Evolutionary conservation across 2,888 invertebrate genomes (phyloP), one percentile per base, ranked within the genome.

Genomic region (Anthrax anthrax): DNA sequence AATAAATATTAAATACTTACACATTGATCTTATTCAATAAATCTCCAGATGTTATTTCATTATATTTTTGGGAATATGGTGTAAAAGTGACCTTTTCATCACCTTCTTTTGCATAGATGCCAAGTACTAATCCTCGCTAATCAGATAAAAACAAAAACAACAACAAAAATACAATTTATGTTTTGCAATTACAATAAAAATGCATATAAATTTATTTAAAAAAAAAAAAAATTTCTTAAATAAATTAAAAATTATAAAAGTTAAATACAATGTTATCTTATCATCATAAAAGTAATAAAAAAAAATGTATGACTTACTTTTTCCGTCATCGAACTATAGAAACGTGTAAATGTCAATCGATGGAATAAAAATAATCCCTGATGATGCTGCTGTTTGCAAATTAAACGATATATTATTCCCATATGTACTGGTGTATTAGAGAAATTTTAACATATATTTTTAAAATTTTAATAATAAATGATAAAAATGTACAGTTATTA

Each of bases 71-170:
- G 14, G 51, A 51, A 18, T 40, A 47, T 37, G 50, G 34, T 16
- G 53, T 53, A 6, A 53, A 39, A 42, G 44, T 43, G 29, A 41
- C 23, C 17, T 45, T 27, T 6, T 50, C 47, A 13, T 40, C 44
- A 19, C 42, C 46, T 39, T 50, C 47, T 18, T 23, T 41, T 6
- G 41, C 42, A 37, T 52, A 51, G 41, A 52, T 50, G 18, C 53
- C 53, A 18, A 53, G 47, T 27, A 53, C 53, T 37, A 53, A 32
- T 18, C 53, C 53, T 39, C 46, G 47, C 51, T 50, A 37, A n/a
- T n/a, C n/a, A n/a, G n/a, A n/a, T n/a, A 44, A 39, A 27, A 18
- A 29, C 27, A 39, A 42, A 23, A 46, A 39, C 12, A 34, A 37
- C 29, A 18, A 39, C 17, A 23, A 36, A 36, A 16, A 36, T n/a